Percentiles rank a stretch among this genome's conserved stretches.
These are phyloP conservation scores for Sebastes itinus DNA, from an alignment of 2,797 vertebrate species.

Conservation along the genomic window DNA sequence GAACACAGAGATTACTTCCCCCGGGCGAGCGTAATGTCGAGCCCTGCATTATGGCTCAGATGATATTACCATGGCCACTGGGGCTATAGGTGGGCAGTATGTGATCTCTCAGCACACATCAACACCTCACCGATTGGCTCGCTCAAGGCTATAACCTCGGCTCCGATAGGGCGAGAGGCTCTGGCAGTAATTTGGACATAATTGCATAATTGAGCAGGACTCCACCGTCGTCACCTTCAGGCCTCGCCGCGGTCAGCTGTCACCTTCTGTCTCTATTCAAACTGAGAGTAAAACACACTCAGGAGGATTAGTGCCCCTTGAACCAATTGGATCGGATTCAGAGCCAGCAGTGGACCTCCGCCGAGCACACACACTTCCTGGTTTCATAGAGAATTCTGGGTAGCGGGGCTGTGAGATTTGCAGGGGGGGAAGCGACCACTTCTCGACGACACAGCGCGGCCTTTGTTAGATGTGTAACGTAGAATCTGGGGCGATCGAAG, in stretches of 20 bases:
- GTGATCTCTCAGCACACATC: constrained; percentile 59
- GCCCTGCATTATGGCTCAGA: constrained; percentile 5
- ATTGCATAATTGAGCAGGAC: constrained; percentile 75
- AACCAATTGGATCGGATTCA: constrained; percentile 58
- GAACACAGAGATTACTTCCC: too few species aligned
- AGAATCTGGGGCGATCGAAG: constrained; percentile 64
- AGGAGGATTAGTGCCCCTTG: constrained; percentile 48
- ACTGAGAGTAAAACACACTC: constrained; percentile 25
- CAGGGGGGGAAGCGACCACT: constrained; percentile 37
- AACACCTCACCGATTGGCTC: constrained; percentile 55
- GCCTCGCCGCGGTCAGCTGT: constrained; percentile 61
- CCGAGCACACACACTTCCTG: constrained; percentile 54
- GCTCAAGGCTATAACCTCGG: constrained; percentile 51
- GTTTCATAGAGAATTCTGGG: constrained; percentile 50
- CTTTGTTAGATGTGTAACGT: constrained; percentile 68
- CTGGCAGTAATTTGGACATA: constrained; percentile 77
- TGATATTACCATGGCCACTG: constrained; percentile 48
- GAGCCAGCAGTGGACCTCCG: constrained; percentile 58
- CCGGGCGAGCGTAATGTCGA: too few species aligned
- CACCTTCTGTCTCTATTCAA: constrained; percentile 63
- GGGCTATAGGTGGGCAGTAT: constrained; percentile 44
- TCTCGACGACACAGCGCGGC: constrained; percentile 66
- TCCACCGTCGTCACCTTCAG: constrained; percentile 57
- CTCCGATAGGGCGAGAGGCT: constrained; percentile 53
- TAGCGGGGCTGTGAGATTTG: constrained; percentile 10